Evolutionary conservation across 1,140 invertebrate species (phyloP).

Genomic region (Heliothis virescens): DNA sequence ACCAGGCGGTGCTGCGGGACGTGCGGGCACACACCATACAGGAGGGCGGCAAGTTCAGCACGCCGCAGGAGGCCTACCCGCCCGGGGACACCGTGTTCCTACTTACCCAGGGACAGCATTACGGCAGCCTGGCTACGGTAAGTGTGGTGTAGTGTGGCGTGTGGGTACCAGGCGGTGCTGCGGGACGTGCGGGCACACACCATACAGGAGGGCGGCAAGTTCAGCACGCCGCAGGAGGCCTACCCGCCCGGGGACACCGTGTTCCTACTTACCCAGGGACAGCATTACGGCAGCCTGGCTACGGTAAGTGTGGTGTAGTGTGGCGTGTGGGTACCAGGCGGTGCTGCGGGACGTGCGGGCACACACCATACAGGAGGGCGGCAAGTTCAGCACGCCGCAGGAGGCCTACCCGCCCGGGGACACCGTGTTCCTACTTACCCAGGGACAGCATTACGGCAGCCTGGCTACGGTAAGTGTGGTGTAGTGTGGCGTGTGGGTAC

Average conservation of each 20-base stretch:
- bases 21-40: conserved; percentile 87
- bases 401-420: conserved; percentile 90
- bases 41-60: conserved; percentile 76
- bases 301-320: conserved; percentile 89
- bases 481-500: conserved; percentile 85
- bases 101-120: conserved; percentile 90
- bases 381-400: conserved; percentile 86
- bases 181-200: conserved; percentile 86
- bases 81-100: conserved; percentile 90
- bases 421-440: conserved; percentile 91
- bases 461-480: conserved; percentile 93
- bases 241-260: conserved; percentile 89
- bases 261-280: conserved; percentile 91
- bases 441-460: conserved; percentile 92
- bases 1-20: conserved; percentile 88
- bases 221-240: conserved; percentile 89
- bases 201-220: conserved; percentile 75
- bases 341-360: conserved; percentile 87
- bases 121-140: conserved; percentile 92
- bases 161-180: conserved; percentile 90
- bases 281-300: conserved; percentile 93
- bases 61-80: conserved; percentile 91
- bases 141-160: conserved; percentile 87
- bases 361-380: conserved; percentile 78
- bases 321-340: conserved; percentile 88